A percentile compares a stretch with the other conserved stretches of the same genome.
phyloP scores from a whole-genome alignment of 2,797 vertebrate genomes.

The Tolypeutes matacus region DNA sequence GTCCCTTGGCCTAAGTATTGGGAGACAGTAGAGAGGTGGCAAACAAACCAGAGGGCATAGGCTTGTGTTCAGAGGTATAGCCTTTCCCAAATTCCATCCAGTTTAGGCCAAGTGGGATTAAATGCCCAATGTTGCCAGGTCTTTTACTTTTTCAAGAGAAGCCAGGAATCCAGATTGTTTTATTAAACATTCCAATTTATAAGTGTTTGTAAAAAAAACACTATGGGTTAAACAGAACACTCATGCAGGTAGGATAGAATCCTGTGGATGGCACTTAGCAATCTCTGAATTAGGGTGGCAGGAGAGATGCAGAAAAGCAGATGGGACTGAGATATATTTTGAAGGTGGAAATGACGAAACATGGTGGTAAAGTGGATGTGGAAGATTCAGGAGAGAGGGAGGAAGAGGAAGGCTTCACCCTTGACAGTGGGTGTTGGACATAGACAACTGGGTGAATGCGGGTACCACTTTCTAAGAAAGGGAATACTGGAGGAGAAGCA shows the following conservation, averaged over 20 bases:
- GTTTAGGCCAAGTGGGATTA: neutral
- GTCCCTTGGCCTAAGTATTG: neutral
- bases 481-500: neutral
- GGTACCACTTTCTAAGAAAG: neutral
- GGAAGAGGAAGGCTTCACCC: neutral
- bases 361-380: neutral
- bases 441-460: neutral
- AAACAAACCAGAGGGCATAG: neutral
- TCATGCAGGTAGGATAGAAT: neutral
- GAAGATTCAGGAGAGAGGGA: neutral
- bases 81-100: neutral
- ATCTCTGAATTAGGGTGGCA: neutral
- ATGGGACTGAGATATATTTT: neutral
- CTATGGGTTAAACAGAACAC: neutral
- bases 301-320: neutral
- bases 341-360: neutral
- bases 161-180: conserved; percentile 5
- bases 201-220: conserved; percentile 12
- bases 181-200: conserved; percentile 40
- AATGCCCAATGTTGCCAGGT: neutral
- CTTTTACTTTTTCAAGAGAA: conserved; percentile 33
- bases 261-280: neutral
- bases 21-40: neutral
- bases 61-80: neutral
- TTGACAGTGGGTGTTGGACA: neutral